phyloP scores from a whole-genome alignment of 2,888 invertebrate genomes.

The Psococerastis gibbosa region DNA sequence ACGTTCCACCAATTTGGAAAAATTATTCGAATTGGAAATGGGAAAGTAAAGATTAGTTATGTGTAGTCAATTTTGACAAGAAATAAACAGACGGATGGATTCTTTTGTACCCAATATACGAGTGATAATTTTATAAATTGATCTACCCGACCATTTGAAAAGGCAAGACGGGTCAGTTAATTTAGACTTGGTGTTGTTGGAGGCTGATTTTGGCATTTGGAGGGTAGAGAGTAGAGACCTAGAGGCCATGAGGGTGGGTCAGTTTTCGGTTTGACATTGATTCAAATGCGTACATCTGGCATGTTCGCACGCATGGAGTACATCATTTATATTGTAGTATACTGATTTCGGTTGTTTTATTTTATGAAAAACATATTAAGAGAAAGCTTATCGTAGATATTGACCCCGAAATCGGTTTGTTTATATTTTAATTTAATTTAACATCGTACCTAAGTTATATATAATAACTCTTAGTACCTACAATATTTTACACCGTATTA shows the following conservation, averaged over 20 bases:
- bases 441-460: too few relatives aligned
- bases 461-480: too few relatives aligned
- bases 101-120: constrained; percentile 4
- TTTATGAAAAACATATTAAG: too few relatives aligned
- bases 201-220: constrained; percentile 11
- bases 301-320: too few relatives aligned
- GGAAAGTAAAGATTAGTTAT: constrained; percentile 8
- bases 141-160: neutral
- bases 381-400: too few relatives aligned
- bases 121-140: neutral
- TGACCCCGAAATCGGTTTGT: too few relatives aligned
- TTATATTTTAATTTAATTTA: too few relatives aligned
- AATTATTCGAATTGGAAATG: neutral
- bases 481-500: too few relatives aligned
- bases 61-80: constrained; percentile 8
- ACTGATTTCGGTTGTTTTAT: too few relatives aligned
- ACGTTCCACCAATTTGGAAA: constrained; percentile 1
- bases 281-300: too few relatives aligned
- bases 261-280: constrained; percentile 3
- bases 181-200: too few relatives aligned
- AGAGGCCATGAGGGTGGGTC: constrained; percentile 9
- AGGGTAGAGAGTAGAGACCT: constrained; percentile 4
- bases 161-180: neutral
- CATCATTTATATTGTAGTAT: too few relatives aligned
- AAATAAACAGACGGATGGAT: constrained; percentile 9